Percentiles rank a stretch among this genome's conserved stretches.
Conservation (phyloP, 1,140 invertebrate species). For the Eupeodes corollae region DNA sequence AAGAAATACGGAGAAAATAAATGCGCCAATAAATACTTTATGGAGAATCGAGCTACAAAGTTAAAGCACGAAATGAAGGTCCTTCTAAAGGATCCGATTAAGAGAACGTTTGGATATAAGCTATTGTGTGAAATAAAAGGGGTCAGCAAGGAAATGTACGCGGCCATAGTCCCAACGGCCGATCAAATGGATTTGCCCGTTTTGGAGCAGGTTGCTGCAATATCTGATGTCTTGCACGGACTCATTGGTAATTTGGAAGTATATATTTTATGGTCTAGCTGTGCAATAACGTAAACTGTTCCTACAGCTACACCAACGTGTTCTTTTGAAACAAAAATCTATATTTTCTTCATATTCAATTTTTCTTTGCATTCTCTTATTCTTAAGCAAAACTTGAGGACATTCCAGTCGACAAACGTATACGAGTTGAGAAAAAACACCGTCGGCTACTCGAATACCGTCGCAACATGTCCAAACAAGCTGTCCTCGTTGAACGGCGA, state of each 20-base stretch:
- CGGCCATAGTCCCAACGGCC: slow-evolving; percentile 20
- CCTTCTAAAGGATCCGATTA: slow-evolving; percentile 16
- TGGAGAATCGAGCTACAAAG: slow-evolving; percentile 25
- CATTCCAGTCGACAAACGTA: slow-evolving; percentile 18
- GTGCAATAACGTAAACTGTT: neutral
- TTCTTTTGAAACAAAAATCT: neutral
- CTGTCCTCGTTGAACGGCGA: slow-evolving; percentile 25
- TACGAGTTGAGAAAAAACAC: slow-evolving; percentile 11
- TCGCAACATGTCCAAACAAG: slow-evolving; percentile 22
- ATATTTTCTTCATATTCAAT: neutral
- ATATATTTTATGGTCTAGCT: neutral
- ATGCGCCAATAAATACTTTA: slow-evolving; percentile 31
- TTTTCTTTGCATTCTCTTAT: neutral
- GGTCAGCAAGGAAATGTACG: slow-evolving; percentile 24
- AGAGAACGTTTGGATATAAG: slow-evolving; percentile 18
- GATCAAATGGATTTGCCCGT: slow-evolving; percentile 13
- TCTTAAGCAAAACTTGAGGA: slow-evolving; percentile 19
- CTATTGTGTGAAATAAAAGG: slow-evolving; percentile 17
- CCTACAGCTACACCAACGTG: neutral
- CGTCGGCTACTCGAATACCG: slow-evolving; percentile 18
- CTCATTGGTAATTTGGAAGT: slow-evolving; percentile 10
- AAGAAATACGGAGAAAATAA: slow-evolving; percentile 27
- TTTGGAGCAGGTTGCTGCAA: slow-evolving; percentile 27
- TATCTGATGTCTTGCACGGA: slow-evolving; percentile 23
- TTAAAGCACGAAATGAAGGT: slow-evolving; percentile 15